These are phyloP conservation scores for Cephalophus harveyi DNA, from an alignment of 2,113 vertebrate genomes.

Conservation along the genomic window DNA sequence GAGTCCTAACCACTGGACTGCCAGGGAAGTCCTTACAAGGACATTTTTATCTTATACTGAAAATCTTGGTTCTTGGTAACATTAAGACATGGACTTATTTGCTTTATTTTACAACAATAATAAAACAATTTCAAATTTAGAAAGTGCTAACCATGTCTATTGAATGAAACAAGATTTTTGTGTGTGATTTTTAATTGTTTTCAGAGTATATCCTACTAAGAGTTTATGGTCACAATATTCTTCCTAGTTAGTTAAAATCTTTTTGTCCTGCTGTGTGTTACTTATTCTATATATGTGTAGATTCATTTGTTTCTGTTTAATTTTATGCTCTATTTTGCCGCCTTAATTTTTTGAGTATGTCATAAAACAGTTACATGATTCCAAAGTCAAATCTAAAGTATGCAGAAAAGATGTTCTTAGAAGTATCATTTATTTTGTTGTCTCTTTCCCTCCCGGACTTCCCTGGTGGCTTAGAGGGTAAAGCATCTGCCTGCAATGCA, in stretches of 20 bases:
- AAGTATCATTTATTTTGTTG: background rate
- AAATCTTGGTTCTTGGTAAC: background rate
- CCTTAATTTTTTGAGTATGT: background rate
- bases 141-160: rapidly evolving
- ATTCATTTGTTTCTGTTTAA: background rate
- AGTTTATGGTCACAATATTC: background rate
- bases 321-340: background rate
- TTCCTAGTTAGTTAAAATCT: background rate
- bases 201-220: background rate
- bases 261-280: background rate
- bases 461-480: too few relatives aligned
- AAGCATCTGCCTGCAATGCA: too few relatives aligned
- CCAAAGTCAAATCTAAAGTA: background rate
- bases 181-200: background rate
- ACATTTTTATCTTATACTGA: background rate
- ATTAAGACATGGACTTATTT: background rate
- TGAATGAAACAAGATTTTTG: background rate
- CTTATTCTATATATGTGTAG: background rate
- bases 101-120: background rate
- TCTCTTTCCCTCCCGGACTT: background rate
- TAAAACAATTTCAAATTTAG: background rate
- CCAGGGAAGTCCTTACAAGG: background rate
- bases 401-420: background rate
- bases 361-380: background rate
- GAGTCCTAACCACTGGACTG: background rate